Conservation (phyloP, 2,113 vertebrate species). For the Corynorhinus townsendii region DNA sequence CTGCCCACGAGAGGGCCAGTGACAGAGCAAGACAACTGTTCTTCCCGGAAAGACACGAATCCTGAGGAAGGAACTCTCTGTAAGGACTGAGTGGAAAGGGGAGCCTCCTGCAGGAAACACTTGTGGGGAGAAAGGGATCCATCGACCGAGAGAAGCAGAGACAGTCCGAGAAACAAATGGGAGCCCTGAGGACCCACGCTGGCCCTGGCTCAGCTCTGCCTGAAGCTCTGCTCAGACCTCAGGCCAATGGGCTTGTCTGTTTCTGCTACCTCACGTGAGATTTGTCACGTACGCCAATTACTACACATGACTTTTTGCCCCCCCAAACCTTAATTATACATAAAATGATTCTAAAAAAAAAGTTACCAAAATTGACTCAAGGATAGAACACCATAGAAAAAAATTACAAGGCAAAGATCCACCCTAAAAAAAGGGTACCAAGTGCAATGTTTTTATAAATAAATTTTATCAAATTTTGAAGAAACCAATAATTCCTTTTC, state of each 20-base stretch:
- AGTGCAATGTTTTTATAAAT: neutral
- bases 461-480: neutral
- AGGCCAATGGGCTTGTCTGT: neutral
- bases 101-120: neutral
- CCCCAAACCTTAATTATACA: neutral
- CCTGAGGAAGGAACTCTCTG: neutral
- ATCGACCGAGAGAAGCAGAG: neutral
- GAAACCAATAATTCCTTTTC: neutral
- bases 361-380: neutral
- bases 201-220: neutral
- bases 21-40: neutral
- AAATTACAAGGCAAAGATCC: neutral
- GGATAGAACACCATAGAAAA: neutral
- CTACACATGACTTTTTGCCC: neutral
- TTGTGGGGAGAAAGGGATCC: fast-evolving
- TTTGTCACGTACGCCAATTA: neutral
- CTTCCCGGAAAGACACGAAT: neutral
- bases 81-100: neutral
- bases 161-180: neutral
- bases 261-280: neutral
- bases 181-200: neutral
- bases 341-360: neutral
- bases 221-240: neutral
- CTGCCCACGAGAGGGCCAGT: neutral
- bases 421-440: neutral